These are phyloP conservation scores for Petrocephalus microphthalmus DNA, from an alignment of 2,113 vertebrate species.

Conservation along the genomic window DNA sequence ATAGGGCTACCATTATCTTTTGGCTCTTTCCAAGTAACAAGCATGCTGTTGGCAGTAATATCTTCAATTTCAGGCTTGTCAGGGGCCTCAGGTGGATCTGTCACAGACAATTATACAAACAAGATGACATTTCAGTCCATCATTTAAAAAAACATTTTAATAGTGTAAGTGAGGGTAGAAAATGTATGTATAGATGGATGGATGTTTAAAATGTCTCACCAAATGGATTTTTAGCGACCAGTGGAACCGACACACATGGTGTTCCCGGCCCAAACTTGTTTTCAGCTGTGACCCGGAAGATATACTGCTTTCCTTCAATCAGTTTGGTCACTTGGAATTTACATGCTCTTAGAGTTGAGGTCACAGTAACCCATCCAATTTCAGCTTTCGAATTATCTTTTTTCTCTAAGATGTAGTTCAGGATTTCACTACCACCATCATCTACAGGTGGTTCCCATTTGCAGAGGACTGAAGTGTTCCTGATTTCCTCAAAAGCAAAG, in stretches of 20 bases:
- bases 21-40: constrained; percentile 87
- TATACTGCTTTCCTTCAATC: constrained; percentile 92
- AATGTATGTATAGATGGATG: neutral
- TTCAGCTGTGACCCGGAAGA: constrained; percentile 90
- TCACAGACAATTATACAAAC: constrained; percentile 30
- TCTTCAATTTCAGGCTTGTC: constrained; percentile 85
- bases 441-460: constrained; percentile 94
- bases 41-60: constrained; percentile 77
- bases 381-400: constrained; percentile 93
- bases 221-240: constrained; percentile 88
- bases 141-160: neutral
- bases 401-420: constrained; percentile 91
- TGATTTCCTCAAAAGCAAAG: constrained; percentile 83
- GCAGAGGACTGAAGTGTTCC: constrained; percentile 84
- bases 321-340: constrained; percentile 84
- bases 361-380: constrained; percentile 81
- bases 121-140: constrained; percentile 13
- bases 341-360: constrained; percentile 79
- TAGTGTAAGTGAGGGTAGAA: neutral
- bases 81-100: constrained; percentile 88
- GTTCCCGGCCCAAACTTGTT: constrained; percentile 84
- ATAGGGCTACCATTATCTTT: constrained; percentile 94
- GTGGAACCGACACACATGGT: constrained; percentile 80
- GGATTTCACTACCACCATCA: constrained; percentile 92
- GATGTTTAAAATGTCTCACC: constrained; percentile 61